Evolutionary conservation across 2,888 invertebrate species (phyloP), one percentile per base, ranked within the genome.

Genomic region (Drosophila merina): DNA sequence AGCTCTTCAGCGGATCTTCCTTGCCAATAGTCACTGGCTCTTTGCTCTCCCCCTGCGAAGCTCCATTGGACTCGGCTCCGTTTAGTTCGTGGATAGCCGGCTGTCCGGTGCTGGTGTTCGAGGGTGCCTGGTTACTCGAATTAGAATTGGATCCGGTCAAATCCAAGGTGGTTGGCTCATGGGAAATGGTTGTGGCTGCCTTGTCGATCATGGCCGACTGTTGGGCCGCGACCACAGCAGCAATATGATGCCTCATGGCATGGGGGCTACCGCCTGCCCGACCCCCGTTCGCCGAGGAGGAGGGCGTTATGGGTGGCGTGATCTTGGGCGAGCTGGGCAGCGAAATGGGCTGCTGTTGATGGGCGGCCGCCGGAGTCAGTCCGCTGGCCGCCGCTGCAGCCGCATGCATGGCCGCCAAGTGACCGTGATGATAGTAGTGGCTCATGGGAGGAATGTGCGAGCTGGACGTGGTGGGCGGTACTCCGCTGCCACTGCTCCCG

Each of bases 101-200:
- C 47, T 84, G 74, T 28, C 80, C 66, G 14, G 81, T 90, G 66
- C 90, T 88, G 25, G 87, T 76, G 5, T 78, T 86, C 8, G 90
- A 90, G 25, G 88, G 84, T 0, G 90, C 87, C 71, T 88, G 89
- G 52, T 89, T 89, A 74, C 91, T 91, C 1, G 91, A 91, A 60
- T 91, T 91, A n/a, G 91, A 91, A 63, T 91, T 91, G 30, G 91
- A 91, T 26, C 91, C 90, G 2, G 91, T 91, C 42, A 91, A 72
- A 75, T 91, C 92, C n/a, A 91, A 74, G 1, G 91, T 91, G 10
- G 90, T 68, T 9, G 89, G 87, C 54, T 91, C 91, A 52, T 90
- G 91, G 7, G 81, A 81, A 8, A 71, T 62, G 2, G 88, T 55
- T 6, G 84, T 33, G 3, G 67, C 40, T 10, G 70, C 59, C 56